Evolutionary conservation across 2,888 invertebrate genomes (phyloP).

Genomic region (Byasa hedistus): DNA sequence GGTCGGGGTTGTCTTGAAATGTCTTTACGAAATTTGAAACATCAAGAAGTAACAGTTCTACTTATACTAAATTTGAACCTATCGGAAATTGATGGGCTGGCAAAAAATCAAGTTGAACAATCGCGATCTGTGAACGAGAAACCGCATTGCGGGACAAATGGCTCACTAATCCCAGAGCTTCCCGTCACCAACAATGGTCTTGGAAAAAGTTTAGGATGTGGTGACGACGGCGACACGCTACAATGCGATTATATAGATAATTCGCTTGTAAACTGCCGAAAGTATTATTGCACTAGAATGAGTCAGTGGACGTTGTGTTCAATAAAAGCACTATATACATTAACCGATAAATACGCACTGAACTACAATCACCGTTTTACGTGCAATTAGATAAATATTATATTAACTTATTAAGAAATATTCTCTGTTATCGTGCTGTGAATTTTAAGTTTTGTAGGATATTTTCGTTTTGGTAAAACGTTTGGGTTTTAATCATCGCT

Average conservation of each 20-base stretch:
- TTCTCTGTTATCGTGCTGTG: no score
- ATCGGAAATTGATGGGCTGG: slow-evolving; percentile 19
- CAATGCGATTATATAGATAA: slow-evolving; percentile 1
- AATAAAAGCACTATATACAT: no score
- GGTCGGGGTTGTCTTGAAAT: not conserved
- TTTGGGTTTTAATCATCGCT: no score
- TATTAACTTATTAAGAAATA: no score
- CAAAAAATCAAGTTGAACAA: slow-evolving; percentile 23
- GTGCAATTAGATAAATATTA: no score
- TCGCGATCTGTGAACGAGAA: slow-evolving; percentile 21
- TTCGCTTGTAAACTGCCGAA: not conserved
- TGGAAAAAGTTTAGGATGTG: slow-evolving; percentile 59
- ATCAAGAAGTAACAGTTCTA: not conserved
- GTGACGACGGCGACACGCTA: slow-evolving; percentile 36
- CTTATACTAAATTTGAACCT: not conserved
- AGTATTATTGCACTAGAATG: not conserved
- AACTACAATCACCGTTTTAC: no score
- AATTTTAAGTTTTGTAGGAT: no score
- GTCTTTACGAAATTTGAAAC: not conserved
- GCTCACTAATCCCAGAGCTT: slow-evolving; percentile 42
- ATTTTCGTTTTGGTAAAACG: no score
- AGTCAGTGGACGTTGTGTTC: not conserved
- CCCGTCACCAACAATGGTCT: slow-evolving; percentile 44
- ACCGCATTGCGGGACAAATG: slow-evolving; percentile 48
- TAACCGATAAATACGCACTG: no score